Conservation (phyloP, 2,113 vertebrate species). For the Larimichthys polyactis region DNA sequence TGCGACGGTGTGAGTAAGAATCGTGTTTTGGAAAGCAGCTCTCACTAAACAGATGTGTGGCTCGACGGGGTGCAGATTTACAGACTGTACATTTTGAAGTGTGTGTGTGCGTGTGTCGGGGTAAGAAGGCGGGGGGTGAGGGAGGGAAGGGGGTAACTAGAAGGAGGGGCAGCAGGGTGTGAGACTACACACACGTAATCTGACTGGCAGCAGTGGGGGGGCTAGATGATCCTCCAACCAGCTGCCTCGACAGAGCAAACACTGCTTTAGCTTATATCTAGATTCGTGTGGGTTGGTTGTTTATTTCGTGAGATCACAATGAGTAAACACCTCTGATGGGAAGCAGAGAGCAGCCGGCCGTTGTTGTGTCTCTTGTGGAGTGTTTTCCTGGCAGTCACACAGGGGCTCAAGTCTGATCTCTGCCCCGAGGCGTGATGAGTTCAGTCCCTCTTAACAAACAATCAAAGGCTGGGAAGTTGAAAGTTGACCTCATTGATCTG, state of each 20-base stretch:
- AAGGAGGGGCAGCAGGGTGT: slow-evolving; percentile 34
- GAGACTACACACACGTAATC: slow-evolving; percentile 71
- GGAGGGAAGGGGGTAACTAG: slow-evolving; percentile 23
- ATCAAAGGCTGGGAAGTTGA: slow-evolving; percentile 18
- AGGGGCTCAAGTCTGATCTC: slow-evolving; percentile 12
- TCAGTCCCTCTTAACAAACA: not conserved
- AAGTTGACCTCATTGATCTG: not conserved
- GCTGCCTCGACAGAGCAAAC: slow-evolving; percentile 64
- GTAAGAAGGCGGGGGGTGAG: not conserved
- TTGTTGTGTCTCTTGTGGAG: not conserved
- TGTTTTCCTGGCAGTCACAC: not conserved
- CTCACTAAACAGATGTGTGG: slow-evolving; percentile 71
- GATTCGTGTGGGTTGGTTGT: slow-evolving; percentile 15
- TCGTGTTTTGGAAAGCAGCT: slow-evolving; percentile 34
- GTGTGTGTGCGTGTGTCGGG: slow-evolving; percentile 21
- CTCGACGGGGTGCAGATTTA: slow-evolving; percentile 74
- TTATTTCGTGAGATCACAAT: slow-evolving; percentile 29
- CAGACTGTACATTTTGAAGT: slow-evolving; percentile 63
- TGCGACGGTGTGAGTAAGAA: not conserved
- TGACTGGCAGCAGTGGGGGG: slow-evolving; percentile 57
- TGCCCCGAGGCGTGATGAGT: not conserved
- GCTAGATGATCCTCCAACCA: slow-evolving; percentile 73
- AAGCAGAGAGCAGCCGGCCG: not conserved
- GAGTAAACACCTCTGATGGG: slow-evolving; percentile 11
- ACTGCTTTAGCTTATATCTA: slow-evolving; percentile 21